Percentiles rank a stretch among this genome's conserved stretches.
Conservation (phyloP, 2,113 vertebrate species). For the Lagopus leucura region DNA sequence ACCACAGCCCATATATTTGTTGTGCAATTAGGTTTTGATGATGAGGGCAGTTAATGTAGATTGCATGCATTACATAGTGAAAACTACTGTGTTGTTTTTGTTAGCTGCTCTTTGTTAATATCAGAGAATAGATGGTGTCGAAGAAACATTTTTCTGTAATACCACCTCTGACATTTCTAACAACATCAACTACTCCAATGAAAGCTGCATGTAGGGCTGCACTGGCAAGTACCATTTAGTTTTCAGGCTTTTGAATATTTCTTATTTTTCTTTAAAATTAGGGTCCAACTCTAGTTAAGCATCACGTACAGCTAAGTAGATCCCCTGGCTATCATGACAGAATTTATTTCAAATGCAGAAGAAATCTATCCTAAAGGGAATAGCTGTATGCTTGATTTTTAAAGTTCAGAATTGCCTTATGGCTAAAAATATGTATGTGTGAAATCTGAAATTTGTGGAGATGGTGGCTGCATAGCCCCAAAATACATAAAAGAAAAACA, state of each 20-base stretch:
- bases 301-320: background rate
- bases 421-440: slow-evolving; percentile 51
- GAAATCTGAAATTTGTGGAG: slow-evolving; percentile 47
- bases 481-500: slow-evolving; percentile 18
- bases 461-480: slow-evolving; percentile 23
- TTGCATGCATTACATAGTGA: accelerated
- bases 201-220: background rate
- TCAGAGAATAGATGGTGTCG: background rate
- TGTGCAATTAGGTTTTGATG: background rate
- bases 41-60: background rate
- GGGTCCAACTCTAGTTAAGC: background rate
- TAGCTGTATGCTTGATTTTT: slow-evolving; percentile 41
- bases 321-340: slow-evolving; percentile 11
- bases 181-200: accelerated
- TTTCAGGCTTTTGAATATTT: background rate
- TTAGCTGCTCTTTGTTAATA: background rate
- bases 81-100: accelerated
- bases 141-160: background rate
- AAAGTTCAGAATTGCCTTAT: slow-evolving; percentile 64
- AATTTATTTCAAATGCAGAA: slow-evolving; percentile 55
- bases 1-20: background rate
- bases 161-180: background rate
- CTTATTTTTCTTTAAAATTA: background rate
- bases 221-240: background rate
- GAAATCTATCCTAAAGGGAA: slow-evolving; percentile 36